Base-by-base conservation (phyloP, 2,797 vertebrate species). In the Pseudomugil tenellus region DNA sequence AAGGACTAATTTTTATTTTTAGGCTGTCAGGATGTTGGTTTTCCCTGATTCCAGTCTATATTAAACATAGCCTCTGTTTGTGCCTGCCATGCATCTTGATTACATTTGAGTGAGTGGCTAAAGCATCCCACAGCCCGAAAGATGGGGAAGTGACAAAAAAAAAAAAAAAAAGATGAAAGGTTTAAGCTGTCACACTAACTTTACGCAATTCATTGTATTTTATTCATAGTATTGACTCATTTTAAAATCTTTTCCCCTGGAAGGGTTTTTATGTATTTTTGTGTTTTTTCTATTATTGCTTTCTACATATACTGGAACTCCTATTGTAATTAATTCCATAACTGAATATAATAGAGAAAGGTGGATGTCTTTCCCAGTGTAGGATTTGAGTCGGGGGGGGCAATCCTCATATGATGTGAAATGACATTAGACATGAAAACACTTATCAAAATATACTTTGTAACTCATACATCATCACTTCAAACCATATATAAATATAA, bases 351-450 rank as follows among this genome's bases (percentile, higher is more conserved):
- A 41, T 2, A 0, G 39, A 17, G 1, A 41, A n/a, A 43, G 2
- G 17, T n/a, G 17, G 41, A 8, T n/a, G 41, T 43, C 6, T 43
- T 2, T 19, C 17, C 19, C 41, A 43, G 35, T 39, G 56, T 26
- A 58, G 32, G 7, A 17, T 35, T 37, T 25, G 11, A 2, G 23
- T 17, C 12, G 34, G 12, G 6, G 23, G 0, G 10, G 6, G 39
- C 56, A 39, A 26, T 21, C 23, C 37, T 59, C 41, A 19, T 17
- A 46, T 46, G 5, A 60, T 60, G 11, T 46, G 11, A 60, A 46
- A 60, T n/a, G 28, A 48, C 41, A 60, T 58, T 23, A 60, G 5
- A 13, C 17, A 26, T 41, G 57, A 26, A 58, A 41, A 16, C 34
- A 39, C 12, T 10, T 12, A 3, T 25, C 23, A 25, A 28, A 16